phyloP scores from a whole-genome alignment of 2,888 invertebrate species.

The Parnassius mnemosyne region DNA sequence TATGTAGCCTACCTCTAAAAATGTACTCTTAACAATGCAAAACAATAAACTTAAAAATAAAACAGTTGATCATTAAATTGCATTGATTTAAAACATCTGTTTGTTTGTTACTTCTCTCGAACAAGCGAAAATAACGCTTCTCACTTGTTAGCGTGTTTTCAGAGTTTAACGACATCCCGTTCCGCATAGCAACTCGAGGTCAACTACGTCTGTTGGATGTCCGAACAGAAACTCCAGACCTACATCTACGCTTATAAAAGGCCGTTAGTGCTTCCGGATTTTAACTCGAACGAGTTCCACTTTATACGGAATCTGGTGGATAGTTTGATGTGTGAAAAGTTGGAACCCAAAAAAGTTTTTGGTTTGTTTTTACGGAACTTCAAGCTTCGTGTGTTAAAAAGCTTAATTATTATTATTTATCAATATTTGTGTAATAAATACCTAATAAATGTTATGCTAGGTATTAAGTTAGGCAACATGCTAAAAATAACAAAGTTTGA shows the following conservation, averaged over 20 bases:
- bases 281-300: slow-evolving; percentile 7
- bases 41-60: not conserved
- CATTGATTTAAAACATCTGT: slow-evolving; percentile 16
- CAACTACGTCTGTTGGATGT: slow-evolving; percentile 11
- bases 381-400: too few species aligned
- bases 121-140: slow-evolving; percentile 1
- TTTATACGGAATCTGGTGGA: slow-evolving; percentile 6
- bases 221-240: slow-evolving; percentile 11
- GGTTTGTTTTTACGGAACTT: too few species aligned
- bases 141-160: not conserved
- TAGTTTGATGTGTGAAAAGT: slow-evolving; percentile 1
- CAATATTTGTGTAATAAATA: too few species aligned
- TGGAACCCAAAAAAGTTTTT: too few species aligned
- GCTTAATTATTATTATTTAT: too few species aligned
- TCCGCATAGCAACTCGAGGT: slow-evolving; percentile 17
- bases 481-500: too few species aligned
- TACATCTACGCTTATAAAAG: slow-evolving; percentile 14
- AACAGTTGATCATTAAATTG: slow-evolving; percentile 4
- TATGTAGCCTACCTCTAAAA: too few species aligned
- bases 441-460: too few species aligned
- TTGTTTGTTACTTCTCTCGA: not conserved
- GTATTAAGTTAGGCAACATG: too few species aligned
- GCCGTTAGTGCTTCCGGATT: slow-evolving; percentile 19
- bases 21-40: not conserved
- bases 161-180: slow-evolving; percentile 14